phyloP scores from a whole-genome alignment of 2,888 invertebrate genomes.

The Andrena camellia region DNA sequence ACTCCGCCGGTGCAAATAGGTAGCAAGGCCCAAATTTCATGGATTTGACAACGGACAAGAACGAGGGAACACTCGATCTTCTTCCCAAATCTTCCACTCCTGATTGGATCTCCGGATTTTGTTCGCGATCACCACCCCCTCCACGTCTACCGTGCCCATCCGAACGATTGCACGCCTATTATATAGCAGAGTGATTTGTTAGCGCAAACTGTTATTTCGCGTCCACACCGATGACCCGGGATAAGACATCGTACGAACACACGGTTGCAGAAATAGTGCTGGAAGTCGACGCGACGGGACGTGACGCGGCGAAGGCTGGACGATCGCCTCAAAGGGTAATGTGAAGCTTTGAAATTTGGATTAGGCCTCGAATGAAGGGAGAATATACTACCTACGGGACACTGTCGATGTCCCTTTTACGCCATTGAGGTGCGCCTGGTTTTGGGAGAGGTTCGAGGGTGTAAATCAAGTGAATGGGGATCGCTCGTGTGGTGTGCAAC shows the following conservation, averaged over 20 bases:
- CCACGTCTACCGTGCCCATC: too few species aligned
- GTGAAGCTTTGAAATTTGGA: constrained; percentile 79
- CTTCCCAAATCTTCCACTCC: too few species aligned
- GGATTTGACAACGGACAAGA: too few species aligned
- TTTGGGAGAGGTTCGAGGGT: constrained; percentile 13
- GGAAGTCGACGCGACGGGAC: constrained; percentile 2
- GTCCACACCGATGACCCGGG: too few species aligned
- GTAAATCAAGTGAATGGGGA: constrained; percentile 50
- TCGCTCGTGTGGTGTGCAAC: constrained; percentile 45
- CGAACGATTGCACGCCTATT: too few species aligned
- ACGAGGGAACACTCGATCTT: too few species aligned
- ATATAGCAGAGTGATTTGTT: too few species aligned
- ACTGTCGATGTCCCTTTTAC: constrained; percentile 52
- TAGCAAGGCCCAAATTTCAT: too few species aligned
- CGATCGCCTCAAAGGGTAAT: constrained; percentile 75
- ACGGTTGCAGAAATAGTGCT: constrained; percentile 2
- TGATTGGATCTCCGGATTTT: too few species aligned
- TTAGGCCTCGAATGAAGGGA: constrained; percentile 60
- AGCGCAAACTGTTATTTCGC: too few species aligned
- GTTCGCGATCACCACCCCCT: too few species aligned
- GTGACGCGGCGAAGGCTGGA: constrained; percentile 12
- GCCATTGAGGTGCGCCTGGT: not conserved
- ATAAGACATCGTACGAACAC: constrained; percentile 4
- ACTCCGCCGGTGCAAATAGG: too few species aligned
- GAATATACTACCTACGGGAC: constrained; percentile 21